Evolutionary conservation across 2,797 vertebrate genomes (phyloP), one percentile per base, ranked within the genome.

Genomic region (Kryptopterus vitreolus): DNA sequence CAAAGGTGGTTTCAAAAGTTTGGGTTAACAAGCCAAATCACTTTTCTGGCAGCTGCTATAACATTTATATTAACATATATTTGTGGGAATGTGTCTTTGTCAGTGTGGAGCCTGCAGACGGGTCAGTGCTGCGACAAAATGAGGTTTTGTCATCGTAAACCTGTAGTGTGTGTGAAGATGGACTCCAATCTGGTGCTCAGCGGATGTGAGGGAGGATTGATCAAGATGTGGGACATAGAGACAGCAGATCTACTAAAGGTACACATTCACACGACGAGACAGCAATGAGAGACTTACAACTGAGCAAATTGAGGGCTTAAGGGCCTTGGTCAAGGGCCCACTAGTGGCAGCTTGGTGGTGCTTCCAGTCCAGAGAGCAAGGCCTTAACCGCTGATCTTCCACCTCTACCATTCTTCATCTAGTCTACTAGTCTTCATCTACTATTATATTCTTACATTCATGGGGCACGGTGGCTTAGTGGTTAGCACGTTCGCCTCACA

Each of bases 31-130:
- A 69, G 62, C 20, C n/a, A 68, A 13, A 2, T 9, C 48, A 53
- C 29, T 13, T 70, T 22, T 16, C 26, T 22, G 11, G 31, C 29
- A 31, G 26, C 12, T 70, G 1, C 48, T 6, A 24, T 73, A 57
- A 73, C 2, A 8, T 55, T 35, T 9, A 33, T 8, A 35, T 72
- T 72, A 3, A n/a, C 20, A 57, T 31, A 73, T 18, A 33, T 55
- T 11, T 20, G 24, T 10, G 12, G 3, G n/a, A 46, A 58, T 68
- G 5, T 74, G 12, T 18, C 7, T 12, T 76, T 76, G 0, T 1
- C 85, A 98, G 96, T 96, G 85, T 99, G 97, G 96, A 91, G 91
- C 86, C 77, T 98, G 33, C 26, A 83, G 12, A 95, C 91, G 0
- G 94, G 93, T 66, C 91, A 90, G 57, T 93, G 89, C 16, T 81